These are phyloP conservation scores for Acanthosepion pharaonis DNA, from an alignment of 2,888 invertebrate genomes.

Conservation along the genomic window DNA sequence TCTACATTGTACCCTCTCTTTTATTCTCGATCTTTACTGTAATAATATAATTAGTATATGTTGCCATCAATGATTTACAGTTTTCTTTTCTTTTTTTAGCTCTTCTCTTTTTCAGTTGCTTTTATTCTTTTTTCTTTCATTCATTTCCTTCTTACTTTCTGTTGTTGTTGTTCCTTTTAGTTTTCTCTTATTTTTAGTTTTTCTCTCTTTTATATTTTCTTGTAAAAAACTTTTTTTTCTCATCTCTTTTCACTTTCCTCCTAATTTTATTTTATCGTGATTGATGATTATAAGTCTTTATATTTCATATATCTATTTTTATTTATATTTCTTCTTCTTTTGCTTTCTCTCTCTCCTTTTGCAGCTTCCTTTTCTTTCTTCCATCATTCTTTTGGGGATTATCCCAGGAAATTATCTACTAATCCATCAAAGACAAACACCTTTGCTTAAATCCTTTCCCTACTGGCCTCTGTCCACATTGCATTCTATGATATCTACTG, in stretches of 20 bases:
- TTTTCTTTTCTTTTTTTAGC: background rate
- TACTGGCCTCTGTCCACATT: background rate
- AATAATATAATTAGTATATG: background rate
- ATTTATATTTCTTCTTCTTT: too few species aligned
- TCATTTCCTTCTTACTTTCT: background rate
- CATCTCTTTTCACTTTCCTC: background rate
- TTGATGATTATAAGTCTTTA: background rate
- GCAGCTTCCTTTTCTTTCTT: background rate
- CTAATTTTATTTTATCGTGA: too few species aligned
- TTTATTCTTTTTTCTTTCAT: background rate
- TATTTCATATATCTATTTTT: background rate
- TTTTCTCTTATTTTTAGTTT: background rate
- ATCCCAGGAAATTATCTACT: slow-evolving; percentile 33
- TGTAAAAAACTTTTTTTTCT: background rate
- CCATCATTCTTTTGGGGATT: background rate
- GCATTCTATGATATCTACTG: slow-evolving; percentile 4
- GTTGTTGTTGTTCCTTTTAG: background rate
- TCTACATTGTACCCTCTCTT: background rate
- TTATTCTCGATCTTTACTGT: too few species aligned
- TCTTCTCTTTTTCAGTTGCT: background rate
- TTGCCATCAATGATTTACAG: background rate
- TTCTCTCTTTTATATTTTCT: background rate
- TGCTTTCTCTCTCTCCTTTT: too few species aligned
- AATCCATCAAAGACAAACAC: slow-evolving; percentile 1
- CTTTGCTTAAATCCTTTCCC: background rate